Conservation (phyloP, 1,140 invertebrate genomes). For the Apis cerana region DNA sequence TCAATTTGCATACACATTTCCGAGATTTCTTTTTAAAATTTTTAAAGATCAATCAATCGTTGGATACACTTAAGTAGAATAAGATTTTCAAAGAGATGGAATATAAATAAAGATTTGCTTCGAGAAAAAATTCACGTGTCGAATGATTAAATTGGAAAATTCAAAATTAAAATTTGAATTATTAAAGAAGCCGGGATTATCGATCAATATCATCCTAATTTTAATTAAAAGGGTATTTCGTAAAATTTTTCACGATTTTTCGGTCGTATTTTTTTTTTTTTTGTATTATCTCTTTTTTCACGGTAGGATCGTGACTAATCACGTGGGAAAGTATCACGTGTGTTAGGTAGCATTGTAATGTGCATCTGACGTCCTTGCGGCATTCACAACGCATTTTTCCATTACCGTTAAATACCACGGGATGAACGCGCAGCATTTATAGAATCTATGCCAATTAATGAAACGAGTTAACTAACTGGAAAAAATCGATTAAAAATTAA, state of each 20-base stretch:
- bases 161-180: too few relatives aligned
- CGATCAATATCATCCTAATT: neutral
- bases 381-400: constrained; percentile 44
- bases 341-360: constrained; percentile 50
- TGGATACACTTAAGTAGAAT: too few relatives aligned
- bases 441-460: constrained; percentile 26
- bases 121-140: too few relatives aligned
- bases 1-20: too few relatives aligned
- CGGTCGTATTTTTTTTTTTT: neutral
- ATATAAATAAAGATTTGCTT: too few relatives aligned
- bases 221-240: too few relatives aligned
- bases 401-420: constrained; percentile 44
- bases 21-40: too few relatives aligned
- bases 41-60: too few relatives aligned
- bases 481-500: neutral
- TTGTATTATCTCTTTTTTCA: neutral
- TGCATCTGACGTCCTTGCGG: constrained; percentile 59
- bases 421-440: constrained; percentile 28
- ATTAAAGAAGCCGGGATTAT: neutral
- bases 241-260: neutral
- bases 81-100: too few relatives aligned
- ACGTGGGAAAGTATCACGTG: constrained; percentile 63
- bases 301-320: constrained; percentile 42
- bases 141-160: too few relatives aligned
- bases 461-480: neutral